Base-by-base conservation (phyloP, 1,140 invertebrate genomes). In the Mya arenaria region DNA sequence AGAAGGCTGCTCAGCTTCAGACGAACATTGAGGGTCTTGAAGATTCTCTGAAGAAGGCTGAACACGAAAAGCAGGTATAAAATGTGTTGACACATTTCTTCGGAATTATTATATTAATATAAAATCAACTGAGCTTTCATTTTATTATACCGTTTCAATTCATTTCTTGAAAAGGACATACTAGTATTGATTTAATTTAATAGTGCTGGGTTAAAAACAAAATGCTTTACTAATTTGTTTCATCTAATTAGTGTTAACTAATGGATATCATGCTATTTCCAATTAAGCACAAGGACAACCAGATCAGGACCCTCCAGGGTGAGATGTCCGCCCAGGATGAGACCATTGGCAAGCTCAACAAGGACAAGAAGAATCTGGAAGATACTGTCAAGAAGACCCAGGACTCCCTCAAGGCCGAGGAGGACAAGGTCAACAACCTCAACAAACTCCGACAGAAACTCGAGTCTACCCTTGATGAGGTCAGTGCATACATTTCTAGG, bases 361-460 rank as follows among this genome's bases (percentile, higher is more conserved):
- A 99, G 94, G 98, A 99, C 92, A 99, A 99, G 96, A 99, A 99
- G 94, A 95, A 97, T 89, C 95, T 97, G 88, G 97, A 98, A 74
- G 98, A 99, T 92, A 94, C 95, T 89, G 97, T 96, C 93, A 97
- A 98, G 93, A 99, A 99, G 95, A 97, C 97, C 80, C 95, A 96
- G 86, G 98, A 99, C 92, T 98, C 99, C 92, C 95, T 99, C 28
- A 97, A 98, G 93, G 96, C 97, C 83, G 97, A 98, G 88, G 98
- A 99, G 94, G 98, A 99, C 94, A 99, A 99, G 94, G 97, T 98
- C 89, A 99, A 99, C 94, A 98, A 99, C 94, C 95, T 99, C 90
- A 99, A 97, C 95, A 99, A 99, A 94, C 97, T 99, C 81, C 99
- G 99, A 94, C 95, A 96, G 86, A 99, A 99, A 94, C 94, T 99